These are phyloP conservation scores for Bombus huntii DNA, from an alignment of 1,140 invertebrate species.

Conservation along the genomic window DNA sequence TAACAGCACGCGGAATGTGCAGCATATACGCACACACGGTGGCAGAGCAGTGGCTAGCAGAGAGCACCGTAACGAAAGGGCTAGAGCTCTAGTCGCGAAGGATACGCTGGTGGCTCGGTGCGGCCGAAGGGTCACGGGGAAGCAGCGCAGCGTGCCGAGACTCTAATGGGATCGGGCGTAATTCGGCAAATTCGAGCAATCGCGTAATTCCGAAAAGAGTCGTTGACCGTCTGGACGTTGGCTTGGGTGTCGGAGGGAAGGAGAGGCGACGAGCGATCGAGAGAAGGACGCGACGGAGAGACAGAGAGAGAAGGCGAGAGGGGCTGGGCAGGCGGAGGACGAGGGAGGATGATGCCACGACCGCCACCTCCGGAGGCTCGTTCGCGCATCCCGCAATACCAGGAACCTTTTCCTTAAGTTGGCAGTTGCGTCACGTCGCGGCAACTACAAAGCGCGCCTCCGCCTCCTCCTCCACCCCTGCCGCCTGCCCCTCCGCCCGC, in stretches of 20 bases:
- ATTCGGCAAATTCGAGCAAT: constrained; percentile 79
- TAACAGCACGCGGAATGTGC: no score
- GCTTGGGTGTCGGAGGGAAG: neutral
- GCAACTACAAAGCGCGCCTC: constrained; percentile 77
- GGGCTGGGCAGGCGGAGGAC: constrained; percentile 46
- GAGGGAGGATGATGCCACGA: constrained; percentile 50
- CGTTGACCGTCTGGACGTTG: constrained; percentile 75
- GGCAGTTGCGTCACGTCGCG: constrained; percentile 81
- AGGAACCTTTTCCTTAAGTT: constrained; percentile 77
- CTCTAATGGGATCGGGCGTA: constrained; percentile 35
- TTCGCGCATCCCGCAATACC: constrained; percentile 71
- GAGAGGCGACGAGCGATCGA: no score
- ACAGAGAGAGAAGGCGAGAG: neutral
- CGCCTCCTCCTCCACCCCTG: constrained; percentile 47
- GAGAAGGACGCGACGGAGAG: no score
- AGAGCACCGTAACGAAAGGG: no score
- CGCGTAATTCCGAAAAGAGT: constrained; percentile 80
- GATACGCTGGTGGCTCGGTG: no score
- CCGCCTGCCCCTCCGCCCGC: constrained; percentile 10
- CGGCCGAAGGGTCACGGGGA: no score
- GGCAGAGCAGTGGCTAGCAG: no score
- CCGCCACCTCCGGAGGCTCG: constrained; percentile 32
- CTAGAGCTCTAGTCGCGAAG: no score
- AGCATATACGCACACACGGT: no score
- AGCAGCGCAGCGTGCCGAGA: neutral